Base-by-base conservation (phyloP, 1,140 invertebrate genomes). In the Drosophila parvula region DNA sequence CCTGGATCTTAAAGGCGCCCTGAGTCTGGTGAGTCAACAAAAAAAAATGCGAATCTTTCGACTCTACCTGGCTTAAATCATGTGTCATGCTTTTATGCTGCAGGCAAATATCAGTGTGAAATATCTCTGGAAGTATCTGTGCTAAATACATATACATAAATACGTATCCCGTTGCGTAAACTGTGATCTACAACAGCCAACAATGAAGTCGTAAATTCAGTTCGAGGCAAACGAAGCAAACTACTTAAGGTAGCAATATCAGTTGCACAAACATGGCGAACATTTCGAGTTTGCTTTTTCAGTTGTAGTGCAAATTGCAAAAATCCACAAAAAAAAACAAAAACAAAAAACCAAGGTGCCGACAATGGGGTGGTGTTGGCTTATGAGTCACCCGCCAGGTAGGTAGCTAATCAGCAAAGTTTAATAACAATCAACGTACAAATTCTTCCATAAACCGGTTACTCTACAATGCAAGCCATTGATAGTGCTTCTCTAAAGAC, bases 281-380 rank as follows among this genome's bases (percentile, higher is more conserved):
- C 28, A 14, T 22, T 38, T 6, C 12, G 8, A 16, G n/a, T 53
- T 68, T 36, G 43, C 45, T 12, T 67, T 45, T 76, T 12, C 36
- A 55, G 30, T 36, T 38, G 50, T 63, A 75, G 74, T 75, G 71
- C 34, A 53, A 76, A 76, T 53, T 56, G 74, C 74, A 76, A 76
- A 76, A 76, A 58, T 60, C 55, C 36, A 76, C 60, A 75, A 64
- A 22, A 22, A 22, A 1, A 75, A 64, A 48, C 65, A 64, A 22
- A 22, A 22, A 1, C 65, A 64, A 48, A 50, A 22, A 32, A 11
- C n/a, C 28, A 50, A 30, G 47, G 50, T 63, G 34, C 45, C 40
- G 28, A 55, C 38, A 55, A 55, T 63, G 51, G 50, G 34, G 68
- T 44, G 32, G 22, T 30, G 40, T 22, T 12, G 28, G 9, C 34